Conservation (phyloP, 2,113 vertebrate genomes). For the Takifugu bimaculatus region DNA sequence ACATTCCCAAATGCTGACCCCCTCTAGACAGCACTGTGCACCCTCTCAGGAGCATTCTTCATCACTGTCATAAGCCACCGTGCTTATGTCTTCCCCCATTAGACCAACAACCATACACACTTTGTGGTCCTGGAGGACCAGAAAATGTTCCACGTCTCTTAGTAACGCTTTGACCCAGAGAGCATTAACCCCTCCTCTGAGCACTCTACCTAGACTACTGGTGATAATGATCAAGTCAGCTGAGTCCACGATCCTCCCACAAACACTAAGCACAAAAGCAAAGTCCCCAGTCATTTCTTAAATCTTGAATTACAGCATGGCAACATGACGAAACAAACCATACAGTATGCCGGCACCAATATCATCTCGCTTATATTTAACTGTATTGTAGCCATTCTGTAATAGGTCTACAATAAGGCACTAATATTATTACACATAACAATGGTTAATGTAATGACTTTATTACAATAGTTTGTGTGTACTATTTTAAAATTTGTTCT, state of each 20-base stretch:
- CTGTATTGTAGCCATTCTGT: too few species aligned
- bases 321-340: slow-evolving; percentile 7
- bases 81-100: slow-evolving; percentile 24
- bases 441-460: too few species aligned
- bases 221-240: slow-evolving; percentile 44
- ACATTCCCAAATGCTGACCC: slow-evolving; percentile 9
- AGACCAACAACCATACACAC: slow-evolving; percentile 20
- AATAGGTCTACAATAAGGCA: too few species aligned
- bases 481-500: background rate
- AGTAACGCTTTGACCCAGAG: slow-evolving; percentile 68
- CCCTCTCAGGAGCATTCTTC: slow-evolving; percentile 30
- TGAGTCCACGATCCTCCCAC: slow-evolving; percentile 15
- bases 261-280: slow-evolving; percentile 19
- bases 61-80: slow-evolving; percentile 18
- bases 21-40: slow-evolving; percentile 2
- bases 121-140: slow-evolving; percentile 50
- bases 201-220: slow-evolving; percentile 42
- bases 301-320: background rate
- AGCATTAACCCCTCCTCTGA: slow-evolving; percentile 54
- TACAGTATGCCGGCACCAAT: background rate
- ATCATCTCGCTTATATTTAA: background rate
- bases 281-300: slow-evolving; percentile 23
- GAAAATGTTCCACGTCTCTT: slow-evolving; percentile 75
- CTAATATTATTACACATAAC: too few species aligned
- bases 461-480: background rate